Conservation (phyloP, 1,140 invertebrate genomes). For the Panonychus citri region DNA sequence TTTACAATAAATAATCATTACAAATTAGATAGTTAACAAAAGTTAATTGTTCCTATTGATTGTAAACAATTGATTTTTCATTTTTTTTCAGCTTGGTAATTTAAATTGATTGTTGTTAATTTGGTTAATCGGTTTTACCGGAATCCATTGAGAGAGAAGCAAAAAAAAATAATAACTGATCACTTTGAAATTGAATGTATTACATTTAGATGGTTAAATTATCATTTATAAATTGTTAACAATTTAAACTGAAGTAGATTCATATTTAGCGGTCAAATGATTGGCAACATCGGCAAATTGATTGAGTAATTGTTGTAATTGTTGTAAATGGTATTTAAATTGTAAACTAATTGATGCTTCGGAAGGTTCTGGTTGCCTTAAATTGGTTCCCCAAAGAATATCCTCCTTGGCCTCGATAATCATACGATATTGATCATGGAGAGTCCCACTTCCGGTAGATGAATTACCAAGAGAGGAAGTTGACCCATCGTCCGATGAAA, state of each 20-base stretch:
- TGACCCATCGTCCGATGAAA: neutral
- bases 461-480: slow-evolving; percentile 1
- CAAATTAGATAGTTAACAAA: no score
- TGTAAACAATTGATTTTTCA: no score
- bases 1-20: no score
- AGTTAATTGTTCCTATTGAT: no score
- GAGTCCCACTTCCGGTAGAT: slow-evolving; percentile 33
- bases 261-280: slow-evolving; percentile 57
- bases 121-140: no score
- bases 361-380: slow-evolving; percentile 12
- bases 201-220: no score
- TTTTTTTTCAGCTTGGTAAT: no score
- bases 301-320: slow-evolving; percentile 47
- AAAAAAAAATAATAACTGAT: no score
- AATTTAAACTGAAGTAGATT: slow-evolving; percentile 19
- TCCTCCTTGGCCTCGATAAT: slow-evolving; percentile 58
- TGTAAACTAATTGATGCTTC: slow-evolving; percentile 27
- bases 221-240: no score
- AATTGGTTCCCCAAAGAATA: slow-evolving; percentile 40
- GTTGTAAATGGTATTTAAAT: slow-evolving; percentile 45
- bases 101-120: no score
- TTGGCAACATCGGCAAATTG: slow-evolving; percentile 56
- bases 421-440: slow-evolving; percentile 56
- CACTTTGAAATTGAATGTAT: no score
- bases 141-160: no score